Conservation (phyloP, 2,113 vertebrate species). For the Myotis brandtii region DNA sequence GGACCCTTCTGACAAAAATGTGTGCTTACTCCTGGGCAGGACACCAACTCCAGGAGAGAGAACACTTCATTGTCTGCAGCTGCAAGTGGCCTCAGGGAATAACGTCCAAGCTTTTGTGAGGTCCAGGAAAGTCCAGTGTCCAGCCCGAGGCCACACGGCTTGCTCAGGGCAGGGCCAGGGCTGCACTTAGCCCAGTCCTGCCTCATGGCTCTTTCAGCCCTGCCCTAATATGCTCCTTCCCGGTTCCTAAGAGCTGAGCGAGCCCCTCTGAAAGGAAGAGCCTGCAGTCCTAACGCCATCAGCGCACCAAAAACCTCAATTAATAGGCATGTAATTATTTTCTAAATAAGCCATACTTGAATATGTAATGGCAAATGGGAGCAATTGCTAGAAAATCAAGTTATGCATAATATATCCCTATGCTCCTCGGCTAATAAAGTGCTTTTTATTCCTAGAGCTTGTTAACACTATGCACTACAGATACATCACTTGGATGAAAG, state of each 20-base stretch:
- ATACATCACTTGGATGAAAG: background rate
- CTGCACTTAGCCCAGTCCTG: background rate
- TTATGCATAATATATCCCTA: constrained; percentile 55
- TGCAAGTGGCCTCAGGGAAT: background rate
- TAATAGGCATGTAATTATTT: constrained; percentile 62
- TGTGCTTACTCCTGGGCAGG: background rate
- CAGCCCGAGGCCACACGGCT: background rate
- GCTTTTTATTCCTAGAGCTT: constrained; percentile 46
- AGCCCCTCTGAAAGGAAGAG: background rate
- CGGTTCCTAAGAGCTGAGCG: background rate
- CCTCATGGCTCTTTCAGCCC: background rate
- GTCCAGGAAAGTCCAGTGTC: background rate
- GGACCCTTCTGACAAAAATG: background rate
- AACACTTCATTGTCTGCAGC: background rate
- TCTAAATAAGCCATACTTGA: constrained; percentile 62
- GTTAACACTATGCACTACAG: background rate
- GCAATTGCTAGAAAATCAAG: constrained; percentile 62
- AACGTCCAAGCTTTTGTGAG: background rate
- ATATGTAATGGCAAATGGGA: constrained; percentile 62
- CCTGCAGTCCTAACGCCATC: background rate
- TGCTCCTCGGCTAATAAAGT: constrained; percentile 44
- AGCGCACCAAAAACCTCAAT: constrained; percentile 8
- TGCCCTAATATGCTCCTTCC: background rate
- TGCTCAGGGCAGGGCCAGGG: background rate
- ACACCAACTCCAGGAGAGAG: background rate